These are phyloP conservation scores for Sacculina carcini DNA, from an alignment of 2,888 invertebrate genomes.

Conservation along the genomic window DNA sequence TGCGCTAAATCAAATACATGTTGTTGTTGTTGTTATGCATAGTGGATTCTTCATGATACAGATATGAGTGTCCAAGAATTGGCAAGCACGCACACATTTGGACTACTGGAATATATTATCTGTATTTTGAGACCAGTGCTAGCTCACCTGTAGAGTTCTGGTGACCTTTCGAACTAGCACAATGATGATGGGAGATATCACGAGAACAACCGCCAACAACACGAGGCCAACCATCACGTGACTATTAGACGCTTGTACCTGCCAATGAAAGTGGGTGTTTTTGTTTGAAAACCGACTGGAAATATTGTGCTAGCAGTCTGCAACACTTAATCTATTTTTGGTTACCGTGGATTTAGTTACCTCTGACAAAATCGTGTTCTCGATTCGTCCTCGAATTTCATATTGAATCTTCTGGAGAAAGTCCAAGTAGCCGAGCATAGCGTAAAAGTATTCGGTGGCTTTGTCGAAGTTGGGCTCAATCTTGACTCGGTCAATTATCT, in stretches of 20 bases:
- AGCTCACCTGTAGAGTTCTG: constrained; percentile 29
- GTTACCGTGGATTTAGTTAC: too few species aligned
- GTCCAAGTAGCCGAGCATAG: background rate
- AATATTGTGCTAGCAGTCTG: too few species aligned
- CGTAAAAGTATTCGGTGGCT: background rate
- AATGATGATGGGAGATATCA: constrained; percentile 28
- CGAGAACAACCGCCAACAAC: constrained; percentile 24
- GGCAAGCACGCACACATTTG: too few species aligned
- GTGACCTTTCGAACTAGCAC: constrained; percentile 27
- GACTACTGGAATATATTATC: too few species aligned
- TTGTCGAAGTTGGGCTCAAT: background rate
- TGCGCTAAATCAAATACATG: too few species aligned
- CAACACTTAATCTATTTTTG: too few species aligned
- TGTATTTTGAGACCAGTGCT: too few species aligned
- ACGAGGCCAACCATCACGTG: constrained; percentile 22
- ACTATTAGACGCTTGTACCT: constrained; percentile 9
- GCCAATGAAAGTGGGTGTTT: too few species aligned
- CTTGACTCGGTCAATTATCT: background rate
- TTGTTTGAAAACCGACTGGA: too few species aligned
- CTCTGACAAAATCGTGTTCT: background rate
- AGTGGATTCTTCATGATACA: too few species aligned
- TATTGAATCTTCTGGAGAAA: background rate
- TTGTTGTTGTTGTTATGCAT: too few species aligned
- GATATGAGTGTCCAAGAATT: too few species aligned
- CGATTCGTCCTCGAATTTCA: background rate